Evolutionary conservation across 1,140 invertebrate genomes (phyloP).

Genomic region (Lordiphosa clarofinis): DNA sequence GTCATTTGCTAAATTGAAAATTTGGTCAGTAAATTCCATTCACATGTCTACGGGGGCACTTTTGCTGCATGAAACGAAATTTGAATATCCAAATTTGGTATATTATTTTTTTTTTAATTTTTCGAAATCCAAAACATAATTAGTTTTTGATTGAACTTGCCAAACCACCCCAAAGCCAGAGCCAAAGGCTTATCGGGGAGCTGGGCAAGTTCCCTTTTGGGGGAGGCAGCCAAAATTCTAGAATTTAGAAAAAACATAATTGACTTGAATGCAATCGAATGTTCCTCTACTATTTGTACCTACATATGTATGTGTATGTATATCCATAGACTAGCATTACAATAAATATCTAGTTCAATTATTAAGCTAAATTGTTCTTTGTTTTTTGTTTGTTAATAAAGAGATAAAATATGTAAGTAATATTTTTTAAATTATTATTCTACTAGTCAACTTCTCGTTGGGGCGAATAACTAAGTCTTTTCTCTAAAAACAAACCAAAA

Average conservation of each 20-base stretch:
- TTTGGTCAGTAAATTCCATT: slow-evolving; percentile 13
- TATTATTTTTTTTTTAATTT: neutral
- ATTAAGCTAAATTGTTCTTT: too few species aligned
- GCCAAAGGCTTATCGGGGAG: slow-evolving; percentile 19
- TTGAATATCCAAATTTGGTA: slow-evolving; percentile 6
- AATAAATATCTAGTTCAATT: too few species aligned
- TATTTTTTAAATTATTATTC: slow-evolving; percentile 8
- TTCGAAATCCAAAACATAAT: slow-evolving; percentile 67
- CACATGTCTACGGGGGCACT: slow-evolving; percentile 8
- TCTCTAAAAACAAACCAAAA: too few species aligned
- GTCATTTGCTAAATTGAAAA: slow-evolving; percentile 59
- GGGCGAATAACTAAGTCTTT: slow-evolving; percentile 1
- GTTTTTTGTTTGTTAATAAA: too few species aligned
- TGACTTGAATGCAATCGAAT: slow-evolving; percentile 23
- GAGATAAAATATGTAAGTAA: neutral
- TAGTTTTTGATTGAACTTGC: slow-evolving; percentile 12
- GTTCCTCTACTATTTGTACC: neutral
- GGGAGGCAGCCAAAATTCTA: neutral
- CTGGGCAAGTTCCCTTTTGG: neutral
- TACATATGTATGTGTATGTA: slow-evolving; percentile 1
- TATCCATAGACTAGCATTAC: too few species aligned
- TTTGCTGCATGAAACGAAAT: slow-evolving; percentile 12
- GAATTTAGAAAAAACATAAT: slow-evolving; percentile 26
- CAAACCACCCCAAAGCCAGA: slow-evolving; percentile 6
- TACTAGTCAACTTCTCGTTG: neutral